Conservation (phyloP, 2,888 invertebrate genomes). For the Drosophila lacicola region DNA sequence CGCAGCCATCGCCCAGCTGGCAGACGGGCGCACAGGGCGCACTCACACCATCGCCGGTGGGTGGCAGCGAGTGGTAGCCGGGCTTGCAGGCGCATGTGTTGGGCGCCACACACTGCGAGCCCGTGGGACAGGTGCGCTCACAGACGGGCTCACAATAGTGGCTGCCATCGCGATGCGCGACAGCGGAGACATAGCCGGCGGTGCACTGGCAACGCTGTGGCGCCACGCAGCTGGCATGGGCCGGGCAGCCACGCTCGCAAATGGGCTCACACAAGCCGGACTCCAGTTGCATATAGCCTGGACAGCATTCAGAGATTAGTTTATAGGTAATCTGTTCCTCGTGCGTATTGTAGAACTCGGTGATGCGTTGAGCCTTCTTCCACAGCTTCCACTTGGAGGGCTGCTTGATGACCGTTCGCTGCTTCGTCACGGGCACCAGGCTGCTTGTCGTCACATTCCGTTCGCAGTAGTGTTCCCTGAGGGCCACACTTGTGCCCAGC, state of each 20-base stretch:
- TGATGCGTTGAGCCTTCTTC: conserved; percentile 51
- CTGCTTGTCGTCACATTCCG: conserved; percentile 56
- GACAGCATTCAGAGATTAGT: conserved; percentile 64
- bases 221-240: conserved; percentile 70
- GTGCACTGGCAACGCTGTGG: conserved; percentile 75
- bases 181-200: conserved; percentile 66
- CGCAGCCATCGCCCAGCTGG: conserved; percentile 62
- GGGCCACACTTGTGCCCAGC: conserved; percentile 21
- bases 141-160: conserved; percentile 78
- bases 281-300: conserved; percentile 64
- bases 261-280: conserved; percentile 71
- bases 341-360: conserved; percentile 56
- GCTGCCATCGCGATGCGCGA: conserved; percentile 52
- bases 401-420: conserved; percentile 48
- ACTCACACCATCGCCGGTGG: conserved; percentile 63
- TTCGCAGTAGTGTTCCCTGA: conserved; percentile 63
- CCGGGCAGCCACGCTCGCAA: conserved; percentile 71
- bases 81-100: conserved; percentile 72
- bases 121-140: conserved; percentile 48
- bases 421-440: conserved; percentile 59
- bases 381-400: conserved; percentile 60
- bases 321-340: conserved; percentile 58
- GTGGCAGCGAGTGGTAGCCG: conserved; percentile 47
- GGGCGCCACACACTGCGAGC: conserved; percentile 69
- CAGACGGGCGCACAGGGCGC: conserved; percentile 69